Evolutionary conservation across 2,888 invertebrate species (phyloP).

Genomic region (Stenotaenia linearis): DNA sequence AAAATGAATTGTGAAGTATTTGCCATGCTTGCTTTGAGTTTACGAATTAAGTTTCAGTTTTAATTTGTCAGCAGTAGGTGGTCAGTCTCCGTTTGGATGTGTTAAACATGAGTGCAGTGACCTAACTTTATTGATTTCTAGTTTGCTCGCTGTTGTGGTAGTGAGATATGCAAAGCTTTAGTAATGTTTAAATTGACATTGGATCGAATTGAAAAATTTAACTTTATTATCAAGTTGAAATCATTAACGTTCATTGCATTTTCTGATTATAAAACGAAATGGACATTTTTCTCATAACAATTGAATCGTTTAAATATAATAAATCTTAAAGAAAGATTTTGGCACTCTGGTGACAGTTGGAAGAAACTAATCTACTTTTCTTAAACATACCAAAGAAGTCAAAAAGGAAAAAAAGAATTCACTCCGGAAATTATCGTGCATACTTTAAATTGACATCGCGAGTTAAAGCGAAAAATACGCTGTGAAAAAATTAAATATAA

Average conservation of each 20-base stretch:
- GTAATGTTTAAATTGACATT: neutral
- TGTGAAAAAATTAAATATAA: too few species aligned
- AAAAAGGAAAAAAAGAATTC: neutral
- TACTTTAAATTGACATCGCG: neutral
- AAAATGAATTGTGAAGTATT: neutral
- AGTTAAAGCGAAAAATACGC: too few species aligned
- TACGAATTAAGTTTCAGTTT: neutral
- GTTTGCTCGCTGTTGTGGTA: neutral
- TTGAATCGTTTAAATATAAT: neutral
- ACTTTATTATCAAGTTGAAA: neutral
- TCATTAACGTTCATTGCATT: neutral
- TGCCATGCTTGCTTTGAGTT: neutral
- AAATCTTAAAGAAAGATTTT: neutral
- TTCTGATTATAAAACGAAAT: neutral
- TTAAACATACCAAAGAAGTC: neutral
- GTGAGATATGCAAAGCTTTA: neutral
- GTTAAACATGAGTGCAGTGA: neutral
- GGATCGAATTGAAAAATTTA: neutral
- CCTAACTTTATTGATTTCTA: conserved; percentile 11
- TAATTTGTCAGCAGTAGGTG: neutral
- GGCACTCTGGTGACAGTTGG: neutral
- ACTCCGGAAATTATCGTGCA: neutral
- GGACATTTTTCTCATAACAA: neutral
- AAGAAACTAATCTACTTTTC: neutral
- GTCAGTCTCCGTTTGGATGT: conserved; percentile 2